Evolutionary conservation across 2,888 invertebrate species (phyloP), one percentile per base, ranked within the genome.

Genomic region (Heliconius cydno): DNA sequence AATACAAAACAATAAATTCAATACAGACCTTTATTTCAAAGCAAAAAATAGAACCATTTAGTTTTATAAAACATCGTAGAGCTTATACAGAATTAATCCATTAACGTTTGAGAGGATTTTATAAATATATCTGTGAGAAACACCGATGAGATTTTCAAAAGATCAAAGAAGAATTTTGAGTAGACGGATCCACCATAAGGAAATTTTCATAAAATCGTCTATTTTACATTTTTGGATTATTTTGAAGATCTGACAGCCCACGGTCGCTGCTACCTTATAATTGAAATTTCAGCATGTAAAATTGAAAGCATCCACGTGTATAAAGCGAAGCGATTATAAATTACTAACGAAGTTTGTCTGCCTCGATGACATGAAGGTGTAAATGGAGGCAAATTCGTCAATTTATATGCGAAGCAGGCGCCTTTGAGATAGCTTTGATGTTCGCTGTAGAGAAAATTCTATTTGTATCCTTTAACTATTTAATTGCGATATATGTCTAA

Each of bases 381-480:
- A 92, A 94, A 92, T 93, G 89, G 92, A 93, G 89, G 93, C 91
- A 94, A 94, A 94, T 94, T 92, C 91, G 90, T 93, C 94, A 94
- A 94, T 95, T 94, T 94, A 94, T 94, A 94, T 94, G 94, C 94
- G 94, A 92, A 91, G 90, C 92, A 91, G 89, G 85, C 88, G 90
- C 92, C 92, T 93, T 92, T 92, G 93, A 92, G 90, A 89, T 86
- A 88, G 88, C 91, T 89, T 91, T 89, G 90, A 88, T 90, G 90
- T 90, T 87, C 89, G 87, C 86, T 87, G 84, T 86, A 85, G 85
- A 84, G 85, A 86, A 87, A 87, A 87, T 86, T 86, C 85, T 85
- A 87, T 87, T 86, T 86, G 84, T 83, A 84, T 84, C 82, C 78
- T 84, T 82, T 78, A 82, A 79, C 74, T 76, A 73, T 79, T 82